Percentiles rank a stretch among this genome's conserved stretches.
Conservation (phyloP, 2,113 vertebrate genomes). For the Regulus satrapa region DNA sequence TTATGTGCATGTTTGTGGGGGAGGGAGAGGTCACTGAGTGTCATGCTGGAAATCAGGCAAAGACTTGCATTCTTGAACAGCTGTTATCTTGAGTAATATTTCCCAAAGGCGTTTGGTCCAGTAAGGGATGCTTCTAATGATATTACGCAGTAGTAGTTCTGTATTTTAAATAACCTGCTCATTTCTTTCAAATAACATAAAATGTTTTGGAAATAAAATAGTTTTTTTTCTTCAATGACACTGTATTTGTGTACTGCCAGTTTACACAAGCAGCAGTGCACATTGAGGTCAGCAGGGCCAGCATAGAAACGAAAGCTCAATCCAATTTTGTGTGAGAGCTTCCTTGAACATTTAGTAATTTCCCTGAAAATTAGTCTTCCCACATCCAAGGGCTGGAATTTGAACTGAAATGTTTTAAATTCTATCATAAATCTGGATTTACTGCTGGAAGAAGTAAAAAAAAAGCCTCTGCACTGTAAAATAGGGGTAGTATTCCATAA, state of each 20-base stretch:
- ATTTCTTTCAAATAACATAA: not conserved
- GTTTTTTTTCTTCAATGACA: not conserved
- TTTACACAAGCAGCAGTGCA: not conserved
- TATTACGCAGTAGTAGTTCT: not conserved
- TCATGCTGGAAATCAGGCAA: not conserved
- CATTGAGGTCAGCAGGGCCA: not conserved
- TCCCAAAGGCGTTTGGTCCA: not conserved
- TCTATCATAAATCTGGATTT: not conserved
- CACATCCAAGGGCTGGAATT: not conserved
- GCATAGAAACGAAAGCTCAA: not conserved
- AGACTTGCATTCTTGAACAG: not conserved
- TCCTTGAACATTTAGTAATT: not conserved
- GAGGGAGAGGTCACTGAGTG: not conserved
- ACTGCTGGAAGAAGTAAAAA: not conserved
- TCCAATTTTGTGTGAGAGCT: not conserved
- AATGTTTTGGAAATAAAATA: not conserved
- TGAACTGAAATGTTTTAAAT: not conserved
- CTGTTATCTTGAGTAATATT: not conserved
- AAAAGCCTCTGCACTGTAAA: not conserved
- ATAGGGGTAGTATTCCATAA: not conserved
- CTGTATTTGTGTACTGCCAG: not conserved
- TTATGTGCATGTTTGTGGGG: accelerated
- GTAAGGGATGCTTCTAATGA: not conserved
- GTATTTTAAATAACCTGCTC: not conserved
- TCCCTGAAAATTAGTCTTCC: not conserved